phyloP scores from a whole-genome alignment of 2,113 vertebrate species.

The Larimichthys crocea region DNA sequence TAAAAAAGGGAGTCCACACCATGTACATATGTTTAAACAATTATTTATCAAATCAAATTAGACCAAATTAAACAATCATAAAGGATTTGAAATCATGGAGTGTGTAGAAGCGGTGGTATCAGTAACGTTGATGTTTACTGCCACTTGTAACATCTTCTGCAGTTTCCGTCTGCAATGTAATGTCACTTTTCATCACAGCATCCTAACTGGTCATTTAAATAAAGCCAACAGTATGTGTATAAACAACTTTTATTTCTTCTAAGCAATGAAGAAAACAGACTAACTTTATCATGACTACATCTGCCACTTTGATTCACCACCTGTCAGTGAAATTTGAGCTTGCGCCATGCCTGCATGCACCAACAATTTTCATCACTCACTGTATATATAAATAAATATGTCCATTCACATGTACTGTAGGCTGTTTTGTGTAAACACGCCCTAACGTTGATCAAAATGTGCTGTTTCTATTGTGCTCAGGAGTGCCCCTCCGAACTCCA shows the following conservation, averaged over 20 bases:
- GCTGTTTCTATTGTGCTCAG: constrained; percentile 69
- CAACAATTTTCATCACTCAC: not conserved
- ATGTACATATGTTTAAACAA: too few species aligned
- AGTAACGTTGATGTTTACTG: not conserved
- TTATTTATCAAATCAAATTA: too few species aligned
- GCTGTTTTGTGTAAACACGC: not conserved
- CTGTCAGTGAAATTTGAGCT: constrained; percentile 35
- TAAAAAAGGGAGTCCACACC: too few species aligned
- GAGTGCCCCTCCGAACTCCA: constrained; percentile 85
- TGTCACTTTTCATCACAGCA: too few species aligned
- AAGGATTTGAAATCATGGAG: too few species aligned
- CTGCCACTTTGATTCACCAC: constrained; percentile 16
- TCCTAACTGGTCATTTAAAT: not conserved
- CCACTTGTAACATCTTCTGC: not conserved
- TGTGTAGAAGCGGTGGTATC: too few species aligned
- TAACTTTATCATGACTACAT: not conserved
- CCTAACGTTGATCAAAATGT: not conserved
- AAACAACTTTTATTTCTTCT: not conserved
- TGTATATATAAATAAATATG: not conserved
- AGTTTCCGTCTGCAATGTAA: not conserved
- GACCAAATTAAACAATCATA: too few species aligned
- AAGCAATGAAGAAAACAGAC: not conserved
- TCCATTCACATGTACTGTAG: not conserved
- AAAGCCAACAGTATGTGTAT: not conserved
- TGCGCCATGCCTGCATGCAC: not conserved